Base-by-base conservation (phyloP, 2,888 invertebrate genomes). In the Sesamia inferens region DNA sequence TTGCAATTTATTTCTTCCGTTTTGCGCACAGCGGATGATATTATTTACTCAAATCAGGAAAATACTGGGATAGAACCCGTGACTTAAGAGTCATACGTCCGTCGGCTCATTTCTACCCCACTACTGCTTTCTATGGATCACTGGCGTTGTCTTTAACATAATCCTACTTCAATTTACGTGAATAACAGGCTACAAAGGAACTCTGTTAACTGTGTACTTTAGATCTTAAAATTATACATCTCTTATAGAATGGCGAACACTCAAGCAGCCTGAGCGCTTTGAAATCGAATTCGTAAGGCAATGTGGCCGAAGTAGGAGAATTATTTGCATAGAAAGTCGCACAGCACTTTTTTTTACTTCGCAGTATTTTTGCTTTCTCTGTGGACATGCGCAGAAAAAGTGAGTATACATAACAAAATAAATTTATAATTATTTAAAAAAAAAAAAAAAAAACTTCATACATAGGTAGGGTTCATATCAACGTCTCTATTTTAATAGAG, bases 231-330 rank as follows among this genome's bases (percentile, higher is more conserved):
- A 3, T 6, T 31, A 31, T 48, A n/a, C 47, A 14, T 51, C 6
- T 51, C 13, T 8, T n/a, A 48, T 48, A 24, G 19, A 39, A 22
- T 31, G 16, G 24, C n/a, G 11, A 54, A 10, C 48, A 51, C 44
- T 44, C 51, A 59, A 76, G 31, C 59, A 51, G 13, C 13, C 11
- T 31, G 31, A 47, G 13, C 47, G 16, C n/a, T 61, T 13, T 47
- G 39, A 54, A 68, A 24, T 76, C 8, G 10, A 77, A 39, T 68
- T 76, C 68, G 42, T 22, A n/a, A 1, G 44, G 51, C 14, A 44
- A 10, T 44, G 5, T 22, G 48, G 39, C 7, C 8, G 13, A 51
- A 59, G 31, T 19, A 68, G 16, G 8, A 51, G 0, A 68, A 63
- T 57, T 44, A 39, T 44, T 63, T 39, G 44, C 78, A 22, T 6